phyloP scores from a whole-genome alignment of 2,888 invertebrate species.

The Spilosoma lubricipeda region DNA sequence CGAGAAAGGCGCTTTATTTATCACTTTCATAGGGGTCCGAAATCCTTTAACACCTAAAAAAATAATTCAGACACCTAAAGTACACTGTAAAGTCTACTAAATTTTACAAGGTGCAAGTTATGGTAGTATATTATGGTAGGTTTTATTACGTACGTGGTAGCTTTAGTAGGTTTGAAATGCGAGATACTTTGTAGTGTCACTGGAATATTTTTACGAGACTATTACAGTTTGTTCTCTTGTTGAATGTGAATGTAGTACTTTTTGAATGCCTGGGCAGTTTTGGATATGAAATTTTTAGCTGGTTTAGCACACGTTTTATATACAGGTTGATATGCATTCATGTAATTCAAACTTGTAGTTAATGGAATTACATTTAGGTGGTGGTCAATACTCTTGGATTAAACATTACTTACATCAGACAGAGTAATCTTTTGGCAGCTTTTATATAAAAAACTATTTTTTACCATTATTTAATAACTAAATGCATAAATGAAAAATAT shows the following conservation, averaged over 20 bases:
- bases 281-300: slow-evolving; percentile 5
- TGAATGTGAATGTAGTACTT: slow-evolving; percentile 14
- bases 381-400: too few relatives aligned
- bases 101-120: slow-evolving; percentile 34
- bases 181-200: slow-evolving; percentile 18
- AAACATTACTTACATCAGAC: too few relatives aligned
- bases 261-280: slow-evolving; percentile 9
- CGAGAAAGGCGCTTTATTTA: slow-evolving; percentile 63
- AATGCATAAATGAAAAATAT: too few relatives aligned
- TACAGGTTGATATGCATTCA: background rate
- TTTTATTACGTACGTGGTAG: slow-evolving; percentile 25
- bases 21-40: slow-evolving; percentile 53
- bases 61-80: slow-evolving; percentile 63
- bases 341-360: background rate
- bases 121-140: slow-evolving; percentile 13
- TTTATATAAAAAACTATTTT: too few relatives aligned
- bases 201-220: slow-evolving; percentile 25
- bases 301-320: background rate
- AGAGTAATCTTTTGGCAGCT: too few relatives aligned
- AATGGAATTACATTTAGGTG: background rate
- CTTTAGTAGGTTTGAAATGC: slow-evolving; percentile 24
- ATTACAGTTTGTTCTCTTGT: slow-evolving; percentile 17
- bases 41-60: slow-evolving; percentile 75
- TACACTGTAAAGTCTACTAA: slow-evolving; percentile 17
- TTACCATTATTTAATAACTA: too few relatives aligned